Evolutionary conservation across 2,797 vertebrate species (phyloP), one percentile per base, ranked within the genome.

Genomic region (Anabas testudineus): DNA sequence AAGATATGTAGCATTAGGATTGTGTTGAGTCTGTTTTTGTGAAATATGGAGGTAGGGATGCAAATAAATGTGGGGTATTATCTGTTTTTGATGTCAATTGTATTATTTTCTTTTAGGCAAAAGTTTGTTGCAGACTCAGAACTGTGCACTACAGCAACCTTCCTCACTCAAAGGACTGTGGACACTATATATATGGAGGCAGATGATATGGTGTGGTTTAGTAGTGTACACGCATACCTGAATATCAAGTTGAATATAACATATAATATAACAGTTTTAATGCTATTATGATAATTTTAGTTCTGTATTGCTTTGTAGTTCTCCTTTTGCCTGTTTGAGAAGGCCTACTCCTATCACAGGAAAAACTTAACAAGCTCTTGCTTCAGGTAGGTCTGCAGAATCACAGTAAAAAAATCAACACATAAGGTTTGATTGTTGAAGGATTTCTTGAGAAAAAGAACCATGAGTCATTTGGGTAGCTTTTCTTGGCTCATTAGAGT

Each of bases 261-360:
- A 46, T 7, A 10, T 12, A n/a, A 14, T 69, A 0, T 57, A 47
- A 43, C 7, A 4, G 2, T 21, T 32, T 52, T 5, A 43, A 7
- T 47, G 10, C 8, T 36, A 22, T 61, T 15, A 8, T 56, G 4
- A 5, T 45, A 52, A 26, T 22, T 46, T 8, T 66, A 37, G 18
- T 54, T 69, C 69, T 53, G n/a, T 81, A 10, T n/a, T 82, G 74
- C 75, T 62, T 83, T 89, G 70, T 74, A 95, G 94, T 71, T 87
- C 22, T 81, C 76, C 37, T 67, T 88, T 70, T 83, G 91, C 79
- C 71, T 93, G 43, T 83, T 91, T 69, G 78, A 91, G 77, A 95
- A 90, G 90, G 94, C 93, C 3, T 92, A 89, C 57, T 67, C 60
- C 15, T 92, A 88, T 84, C 93, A 94, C 59, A 93, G 79, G 51